Evolutionary conservation across 2,888 invertebrate genomes (phyloP), one percentile per base, ranked within the genome.

Genomic region (Dryomyza anilis): DNA sequence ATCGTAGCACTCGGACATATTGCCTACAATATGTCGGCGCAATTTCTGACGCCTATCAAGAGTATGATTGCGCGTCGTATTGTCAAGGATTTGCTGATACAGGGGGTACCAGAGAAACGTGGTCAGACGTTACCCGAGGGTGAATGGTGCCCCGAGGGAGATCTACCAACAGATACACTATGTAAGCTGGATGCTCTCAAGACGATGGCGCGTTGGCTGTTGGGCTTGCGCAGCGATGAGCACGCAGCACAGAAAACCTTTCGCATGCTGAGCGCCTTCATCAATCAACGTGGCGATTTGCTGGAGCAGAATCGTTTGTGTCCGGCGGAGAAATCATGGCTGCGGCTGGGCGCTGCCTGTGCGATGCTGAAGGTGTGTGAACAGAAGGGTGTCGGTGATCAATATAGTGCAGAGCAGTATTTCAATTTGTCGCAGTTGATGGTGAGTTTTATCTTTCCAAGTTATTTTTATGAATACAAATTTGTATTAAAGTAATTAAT

Each of bases 331-430:
- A 95, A 95, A 90, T 94, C 97, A 2, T 95, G 96, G 89, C 81
- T 98, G 53, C 87, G 98, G 65, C 85, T 98, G 45, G 91, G 94
- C 14, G 97, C 98, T 6, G 98, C 96, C 63, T 94, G 94, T 81
- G 95, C 96, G 55, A 96, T 98, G 93, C 85, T 98, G 59, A 98
- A 97, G 85, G 93, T 98, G 56, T 96, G 96, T 84, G 96, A 98
- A 78, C 97, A 98, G 83, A 95, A 95, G 79, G 94, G 94, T 56
- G 98, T 96, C 61, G 95, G 96, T 0, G 96, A 97, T 82, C 94
- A 96, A 82, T 95, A 94, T 80, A 94, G 93, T 2, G 92, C 94
- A 1, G 95, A 96, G 74, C 97, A 98, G 85, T 98, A 95, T 85
- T 96, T 95, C 80, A 94, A 94, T 78, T 86, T 98, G 33, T 95